phyloP scores from a whole-genome alignment of 2,113 vertebrate species.

The Xiphophorus couchianus region DNA sequence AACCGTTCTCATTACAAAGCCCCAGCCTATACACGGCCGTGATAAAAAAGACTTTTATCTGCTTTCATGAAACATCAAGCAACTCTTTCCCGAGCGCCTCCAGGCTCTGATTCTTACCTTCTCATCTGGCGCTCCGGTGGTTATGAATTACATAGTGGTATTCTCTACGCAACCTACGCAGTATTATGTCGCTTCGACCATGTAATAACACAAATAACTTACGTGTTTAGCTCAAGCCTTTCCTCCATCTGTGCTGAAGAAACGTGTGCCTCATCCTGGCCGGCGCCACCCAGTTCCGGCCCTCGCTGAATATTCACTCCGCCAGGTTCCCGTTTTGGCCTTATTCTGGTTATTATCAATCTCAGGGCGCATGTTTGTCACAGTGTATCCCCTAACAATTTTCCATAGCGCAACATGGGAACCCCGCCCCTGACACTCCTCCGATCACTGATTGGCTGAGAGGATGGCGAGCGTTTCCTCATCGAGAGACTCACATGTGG shows the following conservation, averaged over 20 bases:
- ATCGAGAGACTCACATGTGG: constrained; percentile 80
- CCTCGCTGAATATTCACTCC: constrained; percentile 18
- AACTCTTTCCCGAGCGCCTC: constrained; percentile 31
- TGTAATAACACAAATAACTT: constrained; percentile 60
- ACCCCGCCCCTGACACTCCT: constrained; percentile 80
- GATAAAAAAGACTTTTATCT: constrained; percentile 20
- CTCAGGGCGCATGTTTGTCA: constrained; percentile 65
- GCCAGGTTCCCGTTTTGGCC: constrained; percentile 40
- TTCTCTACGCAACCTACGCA: constrained; percentile 72
- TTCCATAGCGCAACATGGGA: constrained; percentile 77
- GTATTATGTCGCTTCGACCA: constrained; percentile 27
- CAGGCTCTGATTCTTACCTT: constrained; percentile 38
- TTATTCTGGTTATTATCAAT: constrained; percentile 52
- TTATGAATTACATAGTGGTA: constrained; percentile 66
- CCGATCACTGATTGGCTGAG: constrained; percentile 72
- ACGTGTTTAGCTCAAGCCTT: constrained; percentile 50
- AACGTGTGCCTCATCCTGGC: constrained; percentile 5
- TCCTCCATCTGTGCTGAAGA: background rate
- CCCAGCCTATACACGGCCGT: no score
- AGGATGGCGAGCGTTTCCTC: constrained; percentile 53
- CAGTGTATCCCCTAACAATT: constrained; percentile 71
- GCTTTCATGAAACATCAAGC: constrained; percentile 12
- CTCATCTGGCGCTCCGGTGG: constrained; percentile 34
- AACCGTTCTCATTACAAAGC: background rate
- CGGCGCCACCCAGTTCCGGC: constrained; percentile 13